Percentiles rank a stretch among this genome's conserved stretches.
phyloP scores from a whole-genome alignment of 2,797 vertebrate species.

The Crenichthys baileyi region DNA sequence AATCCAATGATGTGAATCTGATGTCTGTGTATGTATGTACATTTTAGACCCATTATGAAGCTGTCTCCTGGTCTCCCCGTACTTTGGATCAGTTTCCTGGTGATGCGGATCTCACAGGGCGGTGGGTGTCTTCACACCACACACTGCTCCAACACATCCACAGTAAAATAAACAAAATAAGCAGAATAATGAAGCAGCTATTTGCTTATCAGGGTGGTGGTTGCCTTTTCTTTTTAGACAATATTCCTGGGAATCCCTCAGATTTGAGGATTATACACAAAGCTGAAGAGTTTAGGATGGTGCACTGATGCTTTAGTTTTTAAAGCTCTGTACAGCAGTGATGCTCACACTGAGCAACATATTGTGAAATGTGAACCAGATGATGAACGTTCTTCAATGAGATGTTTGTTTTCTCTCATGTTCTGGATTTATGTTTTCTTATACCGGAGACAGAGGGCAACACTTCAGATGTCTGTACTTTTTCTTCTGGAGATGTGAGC shows the following conservation, averaged over 20 bases:
- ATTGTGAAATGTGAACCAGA: not conserved
- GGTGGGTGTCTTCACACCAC: constrained; percentile 38
- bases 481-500: accelerated
- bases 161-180: not conserved
- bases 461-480: constrained; percentile 5
- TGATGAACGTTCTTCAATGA: not conserved
- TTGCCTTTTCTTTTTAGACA: not conserved
- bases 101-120: constrained; percentile 17
- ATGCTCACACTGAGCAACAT: not conserved
- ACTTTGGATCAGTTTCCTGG: constrained; percentile 33
- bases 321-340: no score
- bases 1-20: not conserved
- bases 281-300: not conserved
- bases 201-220: not conserved
- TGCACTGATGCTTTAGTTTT: not conserved
- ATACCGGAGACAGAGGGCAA: constrained; percentile 10
- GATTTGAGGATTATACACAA: not conserved
- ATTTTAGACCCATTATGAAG: constrained; percentile 38
- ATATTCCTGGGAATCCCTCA: not conserved
- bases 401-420: not conserved
- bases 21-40: not conserved
- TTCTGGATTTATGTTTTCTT: not conserved
- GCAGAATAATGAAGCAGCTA: no score
- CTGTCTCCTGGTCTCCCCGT: constrained; percentile 1
- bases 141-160: not conserved